phyloP scores from a whole-genome alignment of 1,140 invertebrate genomes.

The Harpegnathos saltator region DNA sequence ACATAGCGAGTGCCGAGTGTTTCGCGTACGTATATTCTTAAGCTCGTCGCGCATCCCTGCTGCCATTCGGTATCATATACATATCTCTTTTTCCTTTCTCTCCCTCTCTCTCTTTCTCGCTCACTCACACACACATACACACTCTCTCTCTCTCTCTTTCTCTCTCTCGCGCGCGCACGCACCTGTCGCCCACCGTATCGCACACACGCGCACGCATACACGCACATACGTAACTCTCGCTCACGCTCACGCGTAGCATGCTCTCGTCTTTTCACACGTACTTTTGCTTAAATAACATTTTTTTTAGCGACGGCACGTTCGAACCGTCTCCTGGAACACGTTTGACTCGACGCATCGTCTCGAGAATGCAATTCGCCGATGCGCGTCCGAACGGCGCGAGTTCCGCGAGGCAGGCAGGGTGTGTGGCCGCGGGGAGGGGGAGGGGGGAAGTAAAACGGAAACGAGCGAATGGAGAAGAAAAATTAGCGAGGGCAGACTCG shows the following conservation, averaged over 20 bases:
- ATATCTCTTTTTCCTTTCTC: conserved; percentile 27
- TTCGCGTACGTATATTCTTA: conserved; percentile 52
- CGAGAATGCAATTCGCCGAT: conserved; percentile 40
- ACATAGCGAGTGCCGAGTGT: conserved; percentile 21
- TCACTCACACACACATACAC: no score
- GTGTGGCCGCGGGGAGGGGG: background rate
- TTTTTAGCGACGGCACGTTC: conserved; percentile 65
- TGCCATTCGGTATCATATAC: conserved; percentile 59
- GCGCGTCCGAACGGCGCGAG: conserved; percentile 39
- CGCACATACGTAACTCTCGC: background rate
- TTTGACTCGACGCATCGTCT: conserved; percentile 64
- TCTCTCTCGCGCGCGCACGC: no score
- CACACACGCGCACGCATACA: background rate
- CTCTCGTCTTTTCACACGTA: background rate
- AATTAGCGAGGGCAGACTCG: background rate
- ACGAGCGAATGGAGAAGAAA: background rate
- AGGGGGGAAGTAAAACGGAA: background rate
- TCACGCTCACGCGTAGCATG: no score
- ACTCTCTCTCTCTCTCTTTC: conserved; percentile 17
- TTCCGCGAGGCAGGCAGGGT: conserved; percentile 11
- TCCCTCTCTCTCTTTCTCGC: background rate
- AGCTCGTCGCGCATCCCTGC: conserved; percentile 40
- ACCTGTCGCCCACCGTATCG: no score
- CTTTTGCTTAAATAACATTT: conserved; percentile 65
- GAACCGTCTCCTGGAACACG: conserved; percentile 67